Conservation (phyloP, 1,140 invertebrate species). For the Dryas iulia region DNA sequence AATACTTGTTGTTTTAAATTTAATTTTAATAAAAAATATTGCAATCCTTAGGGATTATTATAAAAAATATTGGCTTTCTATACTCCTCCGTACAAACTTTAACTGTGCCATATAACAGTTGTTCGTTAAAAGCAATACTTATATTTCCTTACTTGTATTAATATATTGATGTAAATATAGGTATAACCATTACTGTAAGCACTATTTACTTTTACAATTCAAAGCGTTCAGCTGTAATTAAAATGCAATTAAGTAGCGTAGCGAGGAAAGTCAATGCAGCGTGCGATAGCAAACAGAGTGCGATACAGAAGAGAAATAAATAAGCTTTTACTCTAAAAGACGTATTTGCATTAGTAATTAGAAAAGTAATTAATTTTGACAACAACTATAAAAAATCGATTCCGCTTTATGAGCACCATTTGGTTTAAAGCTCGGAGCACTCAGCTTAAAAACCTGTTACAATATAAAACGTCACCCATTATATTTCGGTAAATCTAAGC, state of each 20-base stretch:
- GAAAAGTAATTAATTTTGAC: background rate
- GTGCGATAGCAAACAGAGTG: background rate
- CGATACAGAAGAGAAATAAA: background rate
- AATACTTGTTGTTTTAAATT: no score
- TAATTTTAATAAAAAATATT: no score
- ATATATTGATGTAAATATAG: no score
- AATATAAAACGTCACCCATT: background rate
- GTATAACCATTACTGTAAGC: background rate
- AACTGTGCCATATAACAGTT: no score
- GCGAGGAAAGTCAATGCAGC: background rate
- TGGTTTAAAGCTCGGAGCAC: background rate
- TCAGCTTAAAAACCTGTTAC: background rate
- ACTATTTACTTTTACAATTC: background rate
- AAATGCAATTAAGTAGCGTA: background rate
- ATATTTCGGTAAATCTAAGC: background rate
- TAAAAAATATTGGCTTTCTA: no score
- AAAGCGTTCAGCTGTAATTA: background rate
- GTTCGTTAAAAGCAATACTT: no score
- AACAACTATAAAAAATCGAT: background rate
- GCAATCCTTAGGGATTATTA: no score
- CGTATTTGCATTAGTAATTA: background rate
- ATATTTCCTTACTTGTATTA: no score
- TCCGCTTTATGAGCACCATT: background rate
- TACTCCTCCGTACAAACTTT: no score
- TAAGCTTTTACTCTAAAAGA: background rate